A percentile compares a stretch with the other conserved stretches of the same genome.
phyloP scores from a whole-genome alignment of 2,888 invertebrate genomes.

The Erannis defoliaria region DNA sequence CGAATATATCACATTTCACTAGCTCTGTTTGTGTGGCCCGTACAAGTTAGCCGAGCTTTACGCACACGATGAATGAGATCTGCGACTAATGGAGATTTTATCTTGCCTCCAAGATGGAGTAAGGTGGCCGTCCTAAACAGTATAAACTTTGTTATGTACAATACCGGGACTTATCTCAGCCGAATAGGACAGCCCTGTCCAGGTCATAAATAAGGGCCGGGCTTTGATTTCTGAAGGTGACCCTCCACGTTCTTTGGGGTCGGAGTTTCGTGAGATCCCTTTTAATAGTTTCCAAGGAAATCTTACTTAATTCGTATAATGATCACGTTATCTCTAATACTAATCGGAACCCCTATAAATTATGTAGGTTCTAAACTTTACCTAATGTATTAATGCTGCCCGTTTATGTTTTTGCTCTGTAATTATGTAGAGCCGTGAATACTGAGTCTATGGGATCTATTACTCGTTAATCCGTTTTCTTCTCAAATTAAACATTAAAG shows the following conservation, averaged over 20 bases:
- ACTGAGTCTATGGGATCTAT: conserved; percentile 52
- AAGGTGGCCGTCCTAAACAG: conserved; percentile 75
- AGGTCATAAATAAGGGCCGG: conserved; percentile 80
- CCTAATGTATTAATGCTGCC: conserved; percentile 43
- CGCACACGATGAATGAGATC: conserved; percentile 80
- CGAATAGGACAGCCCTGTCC: conserved; percentile 70
- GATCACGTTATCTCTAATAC: conserved; percentile 70
- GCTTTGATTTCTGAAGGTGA: conserved; percentile 83
- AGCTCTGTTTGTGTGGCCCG: conserved; percentile 60
- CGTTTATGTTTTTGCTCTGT: conserved; percentile 47
- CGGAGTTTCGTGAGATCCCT: conserved; percentile 72
- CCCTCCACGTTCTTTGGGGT: conserved; percentile 71
- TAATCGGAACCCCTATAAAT: conserved; percentile 64
- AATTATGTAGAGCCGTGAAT: conserved; percentile 43
- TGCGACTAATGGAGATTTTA: conserved; percentile 83
- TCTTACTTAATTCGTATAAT: conserved; percentile 78
- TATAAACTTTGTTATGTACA: conserved; percentile 78
- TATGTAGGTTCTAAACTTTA: conserved; percentile 56
- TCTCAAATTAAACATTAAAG: conserved; percentile 79
- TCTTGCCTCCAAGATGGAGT: conserved; percentile 73
- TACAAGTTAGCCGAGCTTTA: conserved; percentile 59
- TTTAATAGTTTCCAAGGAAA: conserved; percentile 78
- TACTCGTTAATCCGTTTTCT: conserved; percentile 75
- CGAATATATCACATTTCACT: conserved; percentile 52
- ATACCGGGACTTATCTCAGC: conserved; percentile 76